Base-by-base conservation (phyloP, 2,888 invertebrate species). In the Apeira syringaria region DNA sequence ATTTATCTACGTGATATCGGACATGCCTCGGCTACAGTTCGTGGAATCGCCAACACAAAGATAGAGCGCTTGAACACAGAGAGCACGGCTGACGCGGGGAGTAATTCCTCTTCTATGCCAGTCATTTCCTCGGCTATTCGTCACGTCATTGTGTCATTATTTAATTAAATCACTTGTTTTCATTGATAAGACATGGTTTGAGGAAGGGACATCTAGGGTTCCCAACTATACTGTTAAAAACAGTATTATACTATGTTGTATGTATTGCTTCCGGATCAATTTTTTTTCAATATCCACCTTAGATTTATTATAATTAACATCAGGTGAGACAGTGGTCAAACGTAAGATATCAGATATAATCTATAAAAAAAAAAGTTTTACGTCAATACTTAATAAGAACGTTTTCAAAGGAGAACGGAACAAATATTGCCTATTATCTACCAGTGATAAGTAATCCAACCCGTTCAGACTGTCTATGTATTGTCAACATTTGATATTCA, bases 381-480 rank as follows among this genome's bases (percentile, higher is more conserved):
- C n/a, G n/a, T n/a, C n/a, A n/a, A n/a, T n/a, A n/a, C n/a, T n/a
- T n/a, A n/a, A n/a, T n/a, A n/a, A n/a, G n/a, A n/a, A n/a, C n/a
- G n/a, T n/a, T n/a, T 8, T 17, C 32, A 61, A 67, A 61, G 41
- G 48, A 59, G 64, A 60, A 50, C 51, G 49, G 58, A 62, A 56
- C 64, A 56, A 57, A 49, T 18, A 44, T 40, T 27, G 34, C 31
- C 34, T 47, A 13, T 29, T 13, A 36, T 31, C 11, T n/a, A n/a
- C n/a, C 5, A 25, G 18, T 11, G 27, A 33, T 13, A 46, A 30
- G 28, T 34, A 40, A 36, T 31, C 20, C 26, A 41, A 41, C 32
- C 27, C 6, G 10, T 43, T 38, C 40, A 17, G 29, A 36, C 17
- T 26, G 22, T 33, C 29, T 20, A 37, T 35, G 5, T 9, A 17